Evolutionary conservation across 2,888 invertebrate species (phyloP), one percentile per base, ranked within the genome.

Genomic region (Lochmaea capreae): DNA sequence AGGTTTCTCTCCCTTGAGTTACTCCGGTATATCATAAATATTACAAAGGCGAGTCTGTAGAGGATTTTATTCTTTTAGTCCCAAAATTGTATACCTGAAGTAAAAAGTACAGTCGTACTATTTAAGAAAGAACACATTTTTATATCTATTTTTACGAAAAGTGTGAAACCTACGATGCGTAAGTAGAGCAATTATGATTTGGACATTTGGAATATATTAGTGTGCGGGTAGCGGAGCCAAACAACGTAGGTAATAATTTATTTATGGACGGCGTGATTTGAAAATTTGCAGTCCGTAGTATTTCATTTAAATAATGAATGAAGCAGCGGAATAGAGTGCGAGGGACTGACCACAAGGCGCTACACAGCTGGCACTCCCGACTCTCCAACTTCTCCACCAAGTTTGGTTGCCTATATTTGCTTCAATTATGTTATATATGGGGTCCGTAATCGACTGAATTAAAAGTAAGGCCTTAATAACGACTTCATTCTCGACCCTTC

Each of bases 221-320:
- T 54, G 22, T 69, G 68, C 43, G 10, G 9, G 57, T 49, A 63
- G 65, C 63, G 58, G 49, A 69, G 54, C 26, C 52, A 67, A 67
- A 58, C 67, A 71, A 49, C 67, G 33, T 43, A 67, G 26, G 58
- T 52, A 42, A 49, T 81, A 77, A 79, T 78, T 79, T 79, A 80
- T 81, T 81, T 79, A 81, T 79, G 76, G 79, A 65, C 46, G 75
- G 73, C 75, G 79, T 80, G 80, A 82, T 82, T 81, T 80, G 79
- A 78, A 80, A 81, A 82, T 82, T 79, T 81, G 77, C 78, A 76
- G 75, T 71, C 76, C 76, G 73, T 43, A 77, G 74, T 74, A 76
- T 76, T 78, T 75, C 75, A 76, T 74, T 80, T 78, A 78, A 78
- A 78, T 80, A 78, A 80, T 79, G 77, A 79, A 80, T 72, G 78